phyloP scores from a whole-genome alignment of 92 coral and sea anemone species.

The Actinernus sp. region DNA sequence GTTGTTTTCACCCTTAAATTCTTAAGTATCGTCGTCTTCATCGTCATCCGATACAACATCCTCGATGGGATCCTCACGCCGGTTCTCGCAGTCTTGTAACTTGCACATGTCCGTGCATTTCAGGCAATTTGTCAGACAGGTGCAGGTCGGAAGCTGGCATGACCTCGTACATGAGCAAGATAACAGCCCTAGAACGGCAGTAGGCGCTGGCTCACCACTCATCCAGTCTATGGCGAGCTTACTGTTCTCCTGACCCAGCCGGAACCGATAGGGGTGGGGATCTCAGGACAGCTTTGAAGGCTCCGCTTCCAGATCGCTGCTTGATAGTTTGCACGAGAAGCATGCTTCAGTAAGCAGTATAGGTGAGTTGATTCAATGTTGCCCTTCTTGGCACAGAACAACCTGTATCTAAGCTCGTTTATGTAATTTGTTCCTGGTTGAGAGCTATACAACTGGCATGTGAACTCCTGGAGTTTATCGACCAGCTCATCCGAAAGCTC shows the following conservation, averaged over 20 bases:
- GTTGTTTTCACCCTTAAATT: too few species aligned
- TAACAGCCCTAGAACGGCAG: slow-evolving; percentile 23
- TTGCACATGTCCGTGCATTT: slow-evolving; percentile 45
- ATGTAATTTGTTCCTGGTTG: slow-evolving; percentile 29
- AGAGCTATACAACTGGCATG: slow-evolving; percentile 21
- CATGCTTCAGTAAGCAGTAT: slow-evolving; percentile 22
- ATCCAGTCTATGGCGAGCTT: slow-evolving; percentile 14
- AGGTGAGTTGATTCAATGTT: slow-evolving; percentile 39
- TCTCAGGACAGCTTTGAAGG: slow-evolving; percentile 1
- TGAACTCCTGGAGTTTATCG: slow-evolving; percentile 40
- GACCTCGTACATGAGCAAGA: slow-evolving; percentile 30
- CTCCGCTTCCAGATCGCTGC: slow-evolving; percentile 46
- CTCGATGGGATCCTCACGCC: slow-evolving; percentile 4
- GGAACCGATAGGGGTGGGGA: slow-evolving; percentile 6
- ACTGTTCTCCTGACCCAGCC: slow-evolving; percentile 13
- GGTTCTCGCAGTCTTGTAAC: slow-evolving; percentile 30
- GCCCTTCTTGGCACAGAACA: slow-evolving; percentile 58
- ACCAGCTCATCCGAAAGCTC: slow-evolving; percentile 25
- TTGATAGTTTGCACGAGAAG: slow-evolving; percentile 45
- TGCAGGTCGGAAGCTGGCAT: slow-evolving; percentile 26
- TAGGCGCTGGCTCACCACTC: slow-evolving; percentile 1
- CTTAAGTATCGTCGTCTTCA: slow-evolving; percentile 2
- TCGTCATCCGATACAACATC: background rate
- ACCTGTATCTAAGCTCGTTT: slow-evolving; percentile 38
- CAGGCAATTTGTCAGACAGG: slow-evolving; percentile 47